Evolutionary conservation across 2,888 invertebrate species (phyloP).

Genomic region (Adineta ricciae): DNA sequence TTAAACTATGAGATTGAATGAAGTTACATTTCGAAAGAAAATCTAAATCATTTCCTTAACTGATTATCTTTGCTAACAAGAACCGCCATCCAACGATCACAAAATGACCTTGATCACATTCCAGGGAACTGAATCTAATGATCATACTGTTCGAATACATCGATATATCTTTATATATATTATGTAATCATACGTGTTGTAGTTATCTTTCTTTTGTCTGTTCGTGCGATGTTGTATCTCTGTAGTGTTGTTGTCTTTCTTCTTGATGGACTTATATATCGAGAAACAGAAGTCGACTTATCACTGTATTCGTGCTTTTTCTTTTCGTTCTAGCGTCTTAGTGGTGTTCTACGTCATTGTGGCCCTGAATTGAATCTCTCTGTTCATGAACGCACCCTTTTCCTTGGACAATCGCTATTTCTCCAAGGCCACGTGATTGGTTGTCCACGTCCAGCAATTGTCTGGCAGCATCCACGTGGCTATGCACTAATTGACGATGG

Average conservation of each 20-base stretch:
- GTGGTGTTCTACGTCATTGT: not conserved
- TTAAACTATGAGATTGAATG: conserved; percentile 13
- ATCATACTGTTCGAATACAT: not conserved
- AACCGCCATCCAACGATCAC: not conserved
- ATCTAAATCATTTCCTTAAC: not conserved
- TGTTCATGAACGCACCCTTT: not conserved
- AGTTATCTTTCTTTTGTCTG: conserved; percentile 34
- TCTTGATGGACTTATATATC: not conserved
- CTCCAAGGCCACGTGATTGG: not conserved
- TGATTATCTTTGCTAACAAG: conserved; percentile 1
- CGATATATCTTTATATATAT: not conserved
- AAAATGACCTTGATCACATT: not conserved
- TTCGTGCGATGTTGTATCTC: not conserved
- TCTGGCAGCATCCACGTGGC: conserved; percentile 16
- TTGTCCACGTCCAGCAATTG: conserved; percentile 8
- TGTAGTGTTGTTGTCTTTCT: not conserved
- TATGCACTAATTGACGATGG: not conserved
- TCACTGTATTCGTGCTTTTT: not conserved
- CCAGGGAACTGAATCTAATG: not conserved
- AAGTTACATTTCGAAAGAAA: not conserved
- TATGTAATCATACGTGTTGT: conserved; percentile 35
- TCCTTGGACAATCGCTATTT: not conserved
- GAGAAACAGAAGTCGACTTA: not conserved
- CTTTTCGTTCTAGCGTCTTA: conserved; percentile 52
- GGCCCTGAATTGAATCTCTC: not conserved